Evolutionary conservation across 2,113 vertebrate species (phyloP).

Genomic region (Chaenocephalus aceratus): DNA sequence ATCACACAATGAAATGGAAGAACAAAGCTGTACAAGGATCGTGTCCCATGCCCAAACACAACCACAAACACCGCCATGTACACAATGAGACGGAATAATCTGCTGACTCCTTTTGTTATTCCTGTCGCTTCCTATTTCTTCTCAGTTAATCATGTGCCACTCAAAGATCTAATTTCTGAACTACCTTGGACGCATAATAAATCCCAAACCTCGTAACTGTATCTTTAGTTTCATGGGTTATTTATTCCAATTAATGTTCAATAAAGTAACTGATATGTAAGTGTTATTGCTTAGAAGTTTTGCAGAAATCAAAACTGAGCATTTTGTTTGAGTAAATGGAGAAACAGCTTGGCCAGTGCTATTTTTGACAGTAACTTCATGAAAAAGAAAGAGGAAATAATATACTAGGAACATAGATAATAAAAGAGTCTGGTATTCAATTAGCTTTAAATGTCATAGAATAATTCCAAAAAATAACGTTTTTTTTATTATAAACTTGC

Average conservation of each 20-base stretch:
- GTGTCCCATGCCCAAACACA: conserved; percentile 1
- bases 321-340: neutral
- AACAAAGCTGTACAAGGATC: conserved; percentile 20
- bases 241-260: neutral
- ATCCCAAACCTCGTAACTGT: neutral
- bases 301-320: neutral
- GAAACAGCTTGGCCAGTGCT: neutral
- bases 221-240: neutral
- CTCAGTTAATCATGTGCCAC: neutral
- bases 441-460: neutral
- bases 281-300: neutral
- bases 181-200: neutral
- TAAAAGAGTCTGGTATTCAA: neutral
- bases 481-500: neutral
- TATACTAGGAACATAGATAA: neutral
- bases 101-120: neutral
- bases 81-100: neutral
- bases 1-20: conserved; percentile 19
- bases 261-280: neutral
- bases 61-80: neutral
- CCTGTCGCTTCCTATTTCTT: neutral
- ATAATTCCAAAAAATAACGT: neutral
- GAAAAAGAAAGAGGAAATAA: neutral
- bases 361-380: neutral
- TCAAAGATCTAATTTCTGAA: conserved; percentile 4